Evolutionary conservation across 2,888 invertebrate genomes (phyloP), one percentile per base, ranked within the genome.

Genomic region (Melanargia galathea): DNA sequence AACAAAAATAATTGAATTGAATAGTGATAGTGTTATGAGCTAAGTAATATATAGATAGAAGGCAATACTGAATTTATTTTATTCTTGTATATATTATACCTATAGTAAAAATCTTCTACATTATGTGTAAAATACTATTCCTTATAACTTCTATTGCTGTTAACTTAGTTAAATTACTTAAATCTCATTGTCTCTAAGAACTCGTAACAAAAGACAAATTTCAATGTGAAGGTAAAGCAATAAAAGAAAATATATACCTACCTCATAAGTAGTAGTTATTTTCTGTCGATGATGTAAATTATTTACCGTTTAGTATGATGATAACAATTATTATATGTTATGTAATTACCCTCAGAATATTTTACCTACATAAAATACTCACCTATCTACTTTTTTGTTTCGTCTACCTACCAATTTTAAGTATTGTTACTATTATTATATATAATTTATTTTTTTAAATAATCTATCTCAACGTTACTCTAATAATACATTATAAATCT

Each of bases 51-150:
- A 59, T 65, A 67, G 65, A 61, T 65, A 65, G 61, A 49, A 62
- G 48, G 63, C 56, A 67, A 64, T 64, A 64, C 64, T 59, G 13
- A 65, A 67, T 62, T 65, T 65, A 48, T 65, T 67, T 67, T 67
- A 67, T 67, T 67, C 65, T 67, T 67, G 52, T 65, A 63, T 51
- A 63, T 63, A 67, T 51, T 67, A 64, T 63, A 58, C 56, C 22
- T 63, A 20, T 49, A 60, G 43, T 60, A 66, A 63, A 63, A 30
- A 51, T 65, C 57, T 65, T 65, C 63, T 48, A 58, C 45, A 55
- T 62, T 62, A 22, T 45, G 35, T 38, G 18, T 62, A 62, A 43
- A 43, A 43, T n/a, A 49, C 11, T 62, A 57, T 45, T 57, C 8
- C 5, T 11, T 16, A 26, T 18, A 55, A 18, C 26, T 40, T 52